Conservation (phyloP, 2,888 invertebrate species). For the Chymomyza fuscimana region DNA sequence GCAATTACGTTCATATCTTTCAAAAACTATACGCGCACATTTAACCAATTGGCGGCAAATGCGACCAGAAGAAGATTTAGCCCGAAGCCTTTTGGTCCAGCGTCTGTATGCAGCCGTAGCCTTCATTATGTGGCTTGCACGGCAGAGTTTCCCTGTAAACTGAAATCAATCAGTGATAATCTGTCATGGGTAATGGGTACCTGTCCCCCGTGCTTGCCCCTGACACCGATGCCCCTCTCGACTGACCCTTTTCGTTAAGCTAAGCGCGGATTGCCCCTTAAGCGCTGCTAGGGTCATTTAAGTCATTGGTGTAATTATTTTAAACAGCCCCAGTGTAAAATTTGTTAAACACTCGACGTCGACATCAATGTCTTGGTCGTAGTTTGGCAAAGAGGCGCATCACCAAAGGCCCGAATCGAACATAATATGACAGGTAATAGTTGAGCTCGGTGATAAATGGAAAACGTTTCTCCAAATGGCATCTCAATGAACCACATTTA, state of each 20-base stretch:
- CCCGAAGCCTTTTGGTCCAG: slow-evolving; percentile 48
- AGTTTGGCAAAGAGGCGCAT: slow-evolving; percentile 31
- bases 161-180: slow-evolving; percentile 75
- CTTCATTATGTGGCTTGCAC: slow-evolving; percentile 52
- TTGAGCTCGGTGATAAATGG: slow-evolving; percentile 74
- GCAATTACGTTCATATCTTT: slow-evolving; percentile 67
- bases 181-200: slow-evolving; percentile 70
- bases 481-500: slow-evolving; percentile 66
- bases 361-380: slow-evolving; percentile 17
- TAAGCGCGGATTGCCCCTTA: slow-evolving; percentile 23
- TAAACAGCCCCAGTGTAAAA: slow-evolving; percentile 73
- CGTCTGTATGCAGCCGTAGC: slow-evolving; percentile 42
- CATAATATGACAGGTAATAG: slow-evolving; percentile 77
- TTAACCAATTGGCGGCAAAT: slow-evolving; percentile 69
- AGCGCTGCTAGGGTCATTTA: slow-evolving; percentile 62
- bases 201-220: slow-evolving; percentile 40
- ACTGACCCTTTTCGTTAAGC: slow-evolving; percentile 9
- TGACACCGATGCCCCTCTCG: neutral
- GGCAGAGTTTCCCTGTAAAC: slow-evolving; percentile 45
- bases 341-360: slow-evolving; percentile 65
- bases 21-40: slow-evolving; percentile 43
- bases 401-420: slow-evolving; percentile 60
- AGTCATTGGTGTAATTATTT: slow-evolving; percentile 74
- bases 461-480: slow-evolving; percentile 54
- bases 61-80: slow-evolving; percentile 49